These are phyloP conservation scores for Antedon mediterranea DNA, from an alignment of 53 echinoderm and acorn worm genomes.

Conservation along the genomic window DNA sequence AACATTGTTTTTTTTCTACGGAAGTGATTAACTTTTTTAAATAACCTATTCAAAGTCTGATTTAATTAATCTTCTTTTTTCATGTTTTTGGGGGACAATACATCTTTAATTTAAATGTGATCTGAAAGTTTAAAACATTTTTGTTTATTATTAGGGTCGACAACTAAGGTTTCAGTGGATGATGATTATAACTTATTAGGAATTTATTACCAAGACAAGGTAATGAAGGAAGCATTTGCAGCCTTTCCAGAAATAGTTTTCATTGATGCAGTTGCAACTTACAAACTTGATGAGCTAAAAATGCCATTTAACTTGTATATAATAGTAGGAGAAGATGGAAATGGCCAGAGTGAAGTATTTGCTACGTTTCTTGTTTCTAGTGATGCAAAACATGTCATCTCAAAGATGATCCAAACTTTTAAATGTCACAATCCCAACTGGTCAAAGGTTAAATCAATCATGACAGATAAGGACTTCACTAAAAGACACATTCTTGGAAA, in stretches of 20 bases:
- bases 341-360: conserved; percentile 23
- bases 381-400: conserved; percentile 4
- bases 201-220: conserved; percentile 29
- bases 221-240: conserved; percentile 21
- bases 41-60: too few species aligned
- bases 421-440: conserved; percentile 27
- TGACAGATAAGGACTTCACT: conserved; percentile 32
- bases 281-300: conserved; percentile 21
- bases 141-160: too few species aligned
- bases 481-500: conserved; percentile 15
- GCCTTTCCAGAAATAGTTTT: conserved; percentile 34
- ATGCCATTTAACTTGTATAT: conserved; percentile 47
- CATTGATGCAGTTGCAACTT: conserved; percentile 39
- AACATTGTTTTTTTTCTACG: too few species aligned
- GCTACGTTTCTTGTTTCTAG: not conserved
- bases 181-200: not conserved
- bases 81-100: too few species aligned
- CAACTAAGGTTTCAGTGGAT: not conserved
- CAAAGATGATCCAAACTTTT: conserved; percentile 20
- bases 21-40: too few species aligned
- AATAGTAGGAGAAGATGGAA: conserved; percentile 32
- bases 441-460: conserved; percentile 13
- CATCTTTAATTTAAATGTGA: too few species aligned
- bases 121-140: too few species aligned
- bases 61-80: too few species aligned